Base-by-base conservation (phyloP, 2,797 vertebrate species). In the Epinephelus awoara region DNA sequence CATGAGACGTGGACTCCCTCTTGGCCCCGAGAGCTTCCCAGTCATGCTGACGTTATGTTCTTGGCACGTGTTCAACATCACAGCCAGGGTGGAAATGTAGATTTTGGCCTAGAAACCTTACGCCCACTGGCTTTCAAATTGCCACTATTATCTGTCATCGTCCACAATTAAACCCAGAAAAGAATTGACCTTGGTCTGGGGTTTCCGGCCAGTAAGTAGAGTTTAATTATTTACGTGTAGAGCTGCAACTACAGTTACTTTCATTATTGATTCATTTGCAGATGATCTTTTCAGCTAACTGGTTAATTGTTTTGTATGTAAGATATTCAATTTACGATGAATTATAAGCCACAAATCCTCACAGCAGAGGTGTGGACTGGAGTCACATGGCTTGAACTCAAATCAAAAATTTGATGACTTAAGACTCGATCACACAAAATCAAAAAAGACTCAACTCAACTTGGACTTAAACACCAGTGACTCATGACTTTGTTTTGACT, bases 41-140 rank as follows among this genome's bases (percentile, higher is more conserved):
- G 80, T 79, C 81, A 72, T 58, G 75, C 82, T 92, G 87, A 91
- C 79, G 90, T 91, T 78, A 88, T 88, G 84, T 76, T 88, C 72
- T 80, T 92, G 90, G 88, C 80, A 47, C n/a, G 0, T 3, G 2
- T 52, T 85, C 84, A 82, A 56, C 17, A 74, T 79, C 25, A 3
- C 72, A 84, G 84, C 59, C 72, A 3, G 86, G n/a, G 58, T 80
- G 81, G 81, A 85, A 86, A 87, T 74, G 61, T 69, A 68, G 75
- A 71, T 84, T 74, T 74, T 67, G 87, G 73, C 81, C 77, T 15
- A 52, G 80, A 85, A 67, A 59, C 51, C 65, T 57, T 69, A 44
- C 58, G 6, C 40, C 58, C 69, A 23, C 17, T 3, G 0, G 10
- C 65, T 75, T 62, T 34, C 61, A 27, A 55, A 76, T 75, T 25